phyloP scores from a whole-genome alignment of 2,888 invertebrate genomes.

The Halictus ligatus region DNA sequence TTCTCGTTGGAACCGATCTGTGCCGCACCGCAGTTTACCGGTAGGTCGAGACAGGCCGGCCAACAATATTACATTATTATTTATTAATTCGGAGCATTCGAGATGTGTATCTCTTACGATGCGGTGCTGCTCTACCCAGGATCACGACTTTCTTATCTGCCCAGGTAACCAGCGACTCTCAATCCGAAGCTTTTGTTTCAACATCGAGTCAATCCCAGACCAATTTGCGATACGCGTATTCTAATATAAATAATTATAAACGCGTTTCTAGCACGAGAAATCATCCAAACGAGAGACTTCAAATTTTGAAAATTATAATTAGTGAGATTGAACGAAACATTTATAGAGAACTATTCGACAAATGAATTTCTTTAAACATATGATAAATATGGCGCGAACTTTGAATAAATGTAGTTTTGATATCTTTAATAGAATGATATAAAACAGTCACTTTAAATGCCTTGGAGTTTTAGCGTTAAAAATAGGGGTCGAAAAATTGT shows the following conservation, averaged over 20 bases:
- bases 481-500: too few relatives aligned
- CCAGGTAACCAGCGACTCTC: conserved; percentile 71
- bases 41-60: conserved; percentile 67
- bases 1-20: conserved; percentile 34
- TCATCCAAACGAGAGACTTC: neutral
- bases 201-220: neutral
- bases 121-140: conserved; percentile 75
- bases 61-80: conserved; percentile 83
- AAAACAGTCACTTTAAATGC: too few relatives aligned
- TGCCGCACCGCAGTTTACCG: conserved; percentile 59
- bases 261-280: neutral
- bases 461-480: too few relatives aligned
- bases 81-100: conserved; percentile 83
- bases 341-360: neutral
- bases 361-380: too few relatives aligned
- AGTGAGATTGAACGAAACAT: neutral
- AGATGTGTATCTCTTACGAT: conserved; percentile 81
- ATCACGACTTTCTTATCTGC: conserved; percentile 83
- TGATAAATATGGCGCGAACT: too few relatives aligned
- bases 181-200: conserved; percentile 26
- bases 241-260: neutral
- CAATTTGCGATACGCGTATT: neutral
- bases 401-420: too few relatives aligned
- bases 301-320: neutral
- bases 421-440: too few relatives aligned